These are phyloP conservation scores for Phoeniculus purpureus DNA, from an alignment of 2,797 vertebrate genomes.

Conservation along the genomic window DNA sequence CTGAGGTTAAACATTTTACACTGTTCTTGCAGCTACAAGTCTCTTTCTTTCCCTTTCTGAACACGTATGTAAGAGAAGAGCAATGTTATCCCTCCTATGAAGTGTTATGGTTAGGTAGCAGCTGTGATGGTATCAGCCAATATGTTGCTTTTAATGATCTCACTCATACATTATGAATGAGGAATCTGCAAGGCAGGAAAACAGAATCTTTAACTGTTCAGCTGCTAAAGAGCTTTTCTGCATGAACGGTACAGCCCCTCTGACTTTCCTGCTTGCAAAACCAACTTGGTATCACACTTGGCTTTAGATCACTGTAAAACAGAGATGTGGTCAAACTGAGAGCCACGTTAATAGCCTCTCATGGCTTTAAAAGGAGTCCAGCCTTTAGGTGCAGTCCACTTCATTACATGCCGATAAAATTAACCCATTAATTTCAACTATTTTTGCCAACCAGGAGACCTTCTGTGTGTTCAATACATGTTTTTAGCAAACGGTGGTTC, in stretches of 20 bases:
- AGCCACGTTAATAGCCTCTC: not conserved
- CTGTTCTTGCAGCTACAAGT: constrained; percentile 19
- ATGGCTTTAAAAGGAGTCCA: not conserved
- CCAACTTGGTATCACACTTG: not conserved
- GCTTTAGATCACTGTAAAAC: not conserved
- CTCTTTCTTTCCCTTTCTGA: not conserved
- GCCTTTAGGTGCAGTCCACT: not conserved
- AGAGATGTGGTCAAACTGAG: not conserved
- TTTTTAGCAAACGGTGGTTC: not conserved
- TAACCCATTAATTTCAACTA: not conserved
- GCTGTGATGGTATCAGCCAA: constrained; percentile 67
- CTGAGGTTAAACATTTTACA: constrained; percentile 31
- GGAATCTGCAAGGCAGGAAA: constrained; percentile 53
- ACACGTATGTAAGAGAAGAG: constrained; percentile 36
- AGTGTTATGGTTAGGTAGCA: constrained; percentile 62
- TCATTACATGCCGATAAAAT: not conserved
- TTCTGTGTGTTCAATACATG: rapidly evolving
- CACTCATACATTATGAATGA: constrained; percentile 73
- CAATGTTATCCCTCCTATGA: constrained; percentile 53
- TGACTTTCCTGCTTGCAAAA: not conserved
- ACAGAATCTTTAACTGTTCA: constrained; percentile 61
- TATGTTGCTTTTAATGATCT: constrained; percentile 71
- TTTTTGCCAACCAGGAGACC: not conserved
- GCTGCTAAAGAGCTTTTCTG: constrained; percentile 24
- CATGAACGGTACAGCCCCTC: not conserved